A percentile compares a stretch with the other conserved stretches of the same genome.
phyloP scores from a whole-genome alignment of 2,888 invertebrate species.

The Drosophila suboccidentalis region DNA sequence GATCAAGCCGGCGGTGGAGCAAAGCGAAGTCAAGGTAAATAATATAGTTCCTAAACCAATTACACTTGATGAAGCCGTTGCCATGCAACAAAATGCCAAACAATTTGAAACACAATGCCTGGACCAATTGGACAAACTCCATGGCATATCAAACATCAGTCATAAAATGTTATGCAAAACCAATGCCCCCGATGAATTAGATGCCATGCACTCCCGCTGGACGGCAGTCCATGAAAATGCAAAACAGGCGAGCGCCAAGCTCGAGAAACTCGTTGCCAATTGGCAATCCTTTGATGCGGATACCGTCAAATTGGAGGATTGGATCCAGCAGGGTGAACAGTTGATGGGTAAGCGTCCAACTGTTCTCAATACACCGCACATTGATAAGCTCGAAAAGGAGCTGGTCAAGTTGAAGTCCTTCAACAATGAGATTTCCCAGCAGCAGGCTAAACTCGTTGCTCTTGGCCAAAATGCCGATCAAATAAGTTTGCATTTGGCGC shows the following conservation, averaged over 20 bases:
- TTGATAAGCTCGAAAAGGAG: slow-evolving; percentile 91
- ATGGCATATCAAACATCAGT: slow-evolving; percentile 90
- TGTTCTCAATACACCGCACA: slow-evolving; percentile 89
- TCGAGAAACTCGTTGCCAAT: slow-evolving; percentile 91
- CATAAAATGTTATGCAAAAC: slow-evolving; percentile 91
- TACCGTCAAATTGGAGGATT: slow-evolving; percentile 91
- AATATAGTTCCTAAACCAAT: slow-evolving; percentile 89
- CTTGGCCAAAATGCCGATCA: slow-evolving; percentile 93
- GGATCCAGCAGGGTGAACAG: slow-evolving; percentile 90
- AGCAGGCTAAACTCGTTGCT: slow-evolving; percentile 93
- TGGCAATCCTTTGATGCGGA: slow-evolving; percentile 94
- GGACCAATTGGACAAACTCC: slow-evolving; percentile 90
- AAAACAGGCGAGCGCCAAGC: slow-evolving; percentile 91
- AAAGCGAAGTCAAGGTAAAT: slow-evolving; percentile 92
- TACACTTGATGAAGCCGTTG: slow-evolving; percentile 92
- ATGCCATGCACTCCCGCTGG: slow-evolving; percentile 93
- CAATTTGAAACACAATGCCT: slow-evolving; percentile 92
- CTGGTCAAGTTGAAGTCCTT: slow-evolving; percentile 91
- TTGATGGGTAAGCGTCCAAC: slow-evolving; percentile 87
- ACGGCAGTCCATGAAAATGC: slow-evolving; percentile 93
- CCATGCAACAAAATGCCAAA: slow-evolving; percentile 90
- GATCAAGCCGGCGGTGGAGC: slow-evolving; percentile 95
- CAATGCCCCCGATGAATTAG: slow-evolving; percentile 93
- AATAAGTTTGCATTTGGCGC: slow-evolving; percentile 91
- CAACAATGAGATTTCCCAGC: slow-evolving; percentile 94